Evolutionary conservation across 2,888 invertebrate species (phyloP).

Genomic region (Rhyacophila evoluta): DNA sequence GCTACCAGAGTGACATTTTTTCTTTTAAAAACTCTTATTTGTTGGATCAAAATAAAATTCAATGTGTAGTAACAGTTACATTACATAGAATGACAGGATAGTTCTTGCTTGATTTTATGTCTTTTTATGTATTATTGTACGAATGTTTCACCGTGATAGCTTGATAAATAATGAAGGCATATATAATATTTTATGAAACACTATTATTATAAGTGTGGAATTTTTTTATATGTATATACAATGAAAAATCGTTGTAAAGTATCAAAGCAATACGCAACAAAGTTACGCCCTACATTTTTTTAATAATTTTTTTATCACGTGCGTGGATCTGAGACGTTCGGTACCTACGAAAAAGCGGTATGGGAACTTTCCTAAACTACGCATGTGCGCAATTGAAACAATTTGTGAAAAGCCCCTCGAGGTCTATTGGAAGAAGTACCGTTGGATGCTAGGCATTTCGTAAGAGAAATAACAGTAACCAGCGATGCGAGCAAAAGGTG

Average conservation of each 20-base stretch:
- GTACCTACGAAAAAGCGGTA: neutral
- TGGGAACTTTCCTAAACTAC: constrained; percentile 7
- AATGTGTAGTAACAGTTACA: too few relatives aligned
- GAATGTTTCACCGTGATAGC: too few relatives aligned
- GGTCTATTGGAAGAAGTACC: neutral
- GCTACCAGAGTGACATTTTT: too few relatives aligned
- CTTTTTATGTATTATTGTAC: too few relatives aligned
- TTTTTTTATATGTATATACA: neutral
- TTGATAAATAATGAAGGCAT: too few relatives aligned
- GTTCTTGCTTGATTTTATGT: too few relatives aligned
- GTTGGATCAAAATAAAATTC: too few relatives aligned
- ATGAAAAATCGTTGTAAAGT: neutral
- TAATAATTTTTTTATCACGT: constrained; percentile 12
- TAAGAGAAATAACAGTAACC: neutral
- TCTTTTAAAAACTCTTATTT: too few relatives aligned
- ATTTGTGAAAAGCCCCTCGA: constrained; percentile 1
- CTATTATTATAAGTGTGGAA: too few relatives aligned
- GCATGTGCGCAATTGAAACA: constrained; percentile 13
- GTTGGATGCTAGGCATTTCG: neutral
- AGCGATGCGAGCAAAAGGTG: neutral
- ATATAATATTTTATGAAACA: too few relatives aligned
- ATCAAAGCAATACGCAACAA: neutral
- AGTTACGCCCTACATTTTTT: constrained; percentile 24
- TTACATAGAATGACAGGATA: too few relatives aligned
- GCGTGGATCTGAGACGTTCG: neutral